These are phyloP conservation scores for Luidia sarsii DNA, from an alignment of 53 echinoderm and acorn worm genomes.

Conservation along the genomic window DNA sequence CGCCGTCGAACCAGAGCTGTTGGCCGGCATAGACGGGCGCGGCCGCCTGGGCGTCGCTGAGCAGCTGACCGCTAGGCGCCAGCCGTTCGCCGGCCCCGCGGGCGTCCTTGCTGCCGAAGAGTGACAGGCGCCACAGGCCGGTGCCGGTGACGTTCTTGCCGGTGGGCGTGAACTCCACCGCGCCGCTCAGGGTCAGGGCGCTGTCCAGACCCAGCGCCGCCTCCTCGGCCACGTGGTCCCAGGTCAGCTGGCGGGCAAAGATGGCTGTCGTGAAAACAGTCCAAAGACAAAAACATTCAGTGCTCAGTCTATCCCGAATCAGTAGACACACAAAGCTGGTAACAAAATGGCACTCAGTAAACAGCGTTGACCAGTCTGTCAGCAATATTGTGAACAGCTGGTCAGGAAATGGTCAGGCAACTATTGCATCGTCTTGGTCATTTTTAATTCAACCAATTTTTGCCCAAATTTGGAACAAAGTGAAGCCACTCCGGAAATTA, in stretches of 20 bases:
- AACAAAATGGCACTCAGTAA: too few species aligned
- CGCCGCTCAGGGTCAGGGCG: constrained; percentile 52
- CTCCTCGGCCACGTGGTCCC: constrained; percentile 63
- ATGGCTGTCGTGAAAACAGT: constrained; percentile 34
- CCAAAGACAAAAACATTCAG: neutral
- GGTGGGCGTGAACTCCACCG: constrained; percentile 60
- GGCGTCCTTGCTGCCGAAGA: constrained; percentile 59
- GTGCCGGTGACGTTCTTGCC: constrained; percentile 59
- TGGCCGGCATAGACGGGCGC: constrained; percentile 4
- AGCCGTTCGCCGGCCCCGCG: constrained; percentile 50
- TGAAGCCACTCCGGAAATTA: too few species aligned
- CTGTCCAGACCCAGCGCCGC: constrained; percentile 63
- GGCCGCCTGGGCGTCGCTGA: neutral
- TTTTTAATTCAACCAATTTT: too few species aligned
- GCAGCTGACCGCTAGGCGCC: constrained; percentile 30
- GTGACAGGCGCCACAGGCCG: constrained; percentile 63
- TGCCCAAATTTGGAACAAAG: too few species aligned
- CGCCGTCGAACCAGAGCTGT: constrained; percentile 11
- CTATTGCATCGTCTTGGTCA: too few species aligned
- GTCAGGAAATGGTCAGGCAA: too few species aligned
- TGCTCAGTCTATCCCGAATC: too few species aligned
- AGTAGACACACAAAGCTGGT: too few species aligned
- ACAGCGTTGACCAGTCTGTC: too few species aligned
- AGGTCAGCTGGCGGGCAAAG: constrained; percentile 48
- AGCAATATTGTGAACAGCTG: too few species aligned